Evolutionary conservation across 2,888 invertebrate genomes (phyloP), one percentile per base, ranked within the genome.

Genomic region (Cabera pusaria): DNA sequence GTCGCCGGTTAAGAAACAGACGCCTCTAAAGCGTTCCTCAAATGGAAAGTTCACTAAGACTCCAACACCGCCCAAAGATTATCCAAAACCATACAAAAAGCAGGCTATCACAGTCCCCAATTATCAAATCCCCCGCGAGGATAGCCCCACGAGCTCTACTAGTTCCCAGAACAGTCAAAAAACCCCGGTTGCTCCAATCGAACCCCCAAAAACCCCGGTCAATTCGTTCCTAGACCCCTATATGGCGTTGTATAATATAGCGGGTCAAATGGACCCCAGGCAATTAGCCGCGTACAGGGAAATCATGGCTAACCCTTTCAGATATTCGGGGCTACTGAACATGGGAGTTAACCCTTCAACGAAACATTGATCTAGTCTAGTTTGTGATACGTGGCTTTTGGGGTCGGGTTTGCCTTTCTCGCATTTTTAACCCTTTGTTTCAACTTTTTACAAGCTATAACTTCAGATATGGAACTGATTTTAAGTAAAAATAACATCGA

Each of bases 1-100:
- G 4, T 78, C 71, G 2, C 78, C 74, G 0, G 50, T 59, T 0
- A 78, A 77, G 1, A 70, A 68, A 2, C 49, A 85, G 10, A 59
- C 70, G 0, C 77, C 84, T 0, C 90, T 90, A 20, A 92, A 91
- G 29, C 62, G 91, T 6, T 80, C 90, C 0, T 81, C 90, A 0
- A 89, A 90, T 31, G 92, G 92, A 0, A 91, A 91, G 57, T 91
- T 90, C 46, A 69, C 87, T 0, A 91, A 91, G 59, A 67, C 80
- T 0, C 89, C 77, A 0, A 78, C 82, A 0, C 82, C 84, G 0
- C 83, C 85, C 0, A 81, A 80, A 31, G 82, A 83, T 0, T 65
- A 65, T 27, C 63, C 72, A 0, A 64, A 67, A 18, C 38, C 44
- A 24, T 29, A 69, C 5, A 80, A 80, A 26, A 80, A 77, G 27